Evolutionary conservation across 2,888 invertebrate genomes (phyloP).

Genomic region (Drosophila rubida): DNA sequence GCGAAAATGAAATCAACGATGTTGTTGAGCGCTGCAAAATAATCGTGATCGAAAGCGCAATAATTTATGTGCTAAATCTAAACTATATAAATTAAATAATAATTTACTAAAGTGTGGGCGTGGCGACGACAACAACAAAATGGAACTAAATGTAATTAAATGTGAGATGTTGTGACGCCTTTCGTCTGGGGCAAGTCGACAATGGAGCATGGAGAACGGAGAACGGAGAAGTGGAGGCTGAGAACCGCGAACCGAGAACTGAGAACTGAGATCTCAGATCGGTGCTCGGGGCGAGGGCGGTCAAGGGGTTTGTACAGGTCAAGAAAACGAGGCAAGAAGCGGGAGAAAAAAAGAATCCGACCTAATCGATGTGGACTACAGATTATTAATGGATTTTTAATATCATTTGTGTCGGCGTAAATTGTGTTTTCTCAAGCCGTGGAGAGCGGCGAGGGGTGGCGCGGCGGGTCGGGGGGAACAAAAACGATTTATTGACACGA

Average conservation of each 20-base stretch:
- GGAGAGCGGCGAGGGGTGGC: neutral
- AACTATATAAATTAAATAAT: constrained; percentile 3
- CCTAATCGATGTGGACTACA: constrained; percentile 62
- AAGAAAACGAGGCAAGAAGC: neutral
- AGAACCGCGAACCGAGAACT: neutral
- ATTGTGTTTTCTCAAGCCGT: constrained; percentile 57
- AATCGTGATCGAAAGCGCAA: neutral
- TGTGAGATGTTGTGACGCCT: constrained; percentile 76
- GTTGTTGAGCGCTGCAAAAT: neutral
- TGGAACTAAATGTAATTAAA: constrained; percentile 63
- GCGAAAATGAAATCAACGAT: too few relatives aligned
- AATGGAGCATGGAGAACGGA: neutral
- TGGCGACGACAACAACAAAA: constrained; percentile 24
- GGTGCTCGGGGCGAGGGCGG: constrained; percentile 36
- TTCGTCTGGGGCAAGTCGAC: constrained; percentile 46
- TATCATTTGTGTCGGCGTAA: constrained; percentile 77
- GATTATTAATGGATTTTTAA: constrained; percentile 81
- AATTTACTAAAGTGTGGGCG: constrained; percentile 42
- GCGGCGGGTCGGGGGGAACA: constrained; percentile 6
- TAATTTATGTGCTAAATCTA: neutral
- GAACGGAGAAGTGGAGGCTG: neutral
- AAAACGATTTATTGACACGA: constrained; percentile 80
- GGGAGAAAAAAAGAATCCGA: constrained; percentile 24
- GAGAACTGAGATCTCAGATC: constrained; percentile 34
- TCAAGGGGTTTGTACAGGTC: constrained; percentile 6